phyloP scores from a whole-genome alignment of 2,888 invertebrate species.

The Eupithecia centaureata region DNA sequence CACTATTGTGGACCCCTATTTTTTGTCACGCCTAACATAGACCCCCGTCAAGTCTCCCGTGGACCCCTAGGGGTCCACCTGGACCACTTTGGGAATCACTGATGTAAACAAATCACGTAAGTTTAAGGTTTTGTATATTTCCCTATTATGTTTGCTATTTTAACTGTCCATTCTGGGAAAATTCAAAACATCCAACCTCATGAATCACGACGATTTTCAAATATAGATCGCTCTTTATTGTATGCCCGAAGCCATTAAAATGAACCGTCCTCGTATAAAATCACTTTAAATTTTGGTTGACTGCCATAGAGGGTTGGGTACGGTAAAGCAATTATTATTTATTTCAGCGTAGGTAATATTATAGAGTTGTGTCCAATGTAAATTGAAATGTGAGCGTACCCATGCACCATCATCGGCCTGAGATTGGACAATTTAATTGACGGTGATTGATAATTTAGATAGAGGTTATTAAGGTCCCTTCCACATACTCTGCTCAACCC shows the following conservation, averaged over 20 bases:
- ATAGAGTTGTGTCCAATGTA: constrained; percentile 56
- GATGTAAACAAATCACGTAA: too few relatives aligned
- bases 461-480: constrained; percentile 56
- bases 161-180: neutral
- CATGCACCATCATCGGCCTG: constrained; percentile 52
- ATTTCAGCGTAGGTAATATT: constrained; percentile 47
- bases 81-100: too few relatives aligned
- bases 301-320: constrained; percentile 34
- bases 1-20: too few relatives aligned
- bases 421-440: constrained; percentile 69
- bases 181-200: constrained; percentile 8
- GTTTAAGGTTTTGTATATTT: too few relatives aligned
- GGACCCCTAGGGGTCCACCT: too few relatives aligned
- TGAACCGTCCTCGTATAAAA: constrained; percentile 31
- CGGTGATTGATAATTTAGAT: constrained; percentile 71
- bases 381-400: constrained; percentile 67
- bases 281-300: constrained; percentile 35
- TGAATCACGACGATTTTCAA: constrained; percentile 8
- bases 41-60: too few relatives aligned
- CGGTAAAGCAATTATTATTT: constrained; percentile 51
- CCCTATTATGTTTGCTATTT: neutral
- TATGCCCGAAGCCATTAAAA: constrained; percentile 29
- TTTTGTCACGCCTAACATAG: too few relatives aligned
- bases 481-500: constrained; percentile 40
- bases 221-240: constrained; percentile 21